Conservation (phyloP, 2,888 invertebrate species). For the Petrolisthes cinctipes region DNA sequence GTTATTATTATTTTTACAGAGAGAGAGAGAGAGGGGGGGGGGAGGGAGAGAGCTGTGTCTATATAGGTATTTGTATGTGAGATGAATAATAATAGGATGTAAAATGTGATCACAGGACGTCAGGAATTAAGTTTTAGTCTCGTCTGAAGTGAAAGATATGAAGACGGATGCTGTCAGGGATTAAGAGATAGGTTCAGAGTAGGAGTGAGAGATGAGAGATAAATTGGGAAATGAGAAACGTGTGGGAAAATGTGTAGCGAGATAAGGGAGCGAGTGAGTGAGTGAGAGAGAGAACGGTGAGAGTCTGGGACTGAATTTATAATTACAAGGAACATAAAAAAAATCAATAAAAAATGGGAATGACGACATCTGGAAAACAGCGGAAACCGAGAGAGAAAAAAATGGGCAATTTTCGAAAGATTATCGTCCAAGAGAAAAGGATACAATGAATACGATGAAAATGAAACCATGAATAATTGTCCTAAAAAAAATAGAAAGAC, state of each 20-base stretch:
- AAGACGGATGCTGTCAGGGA: background rate
- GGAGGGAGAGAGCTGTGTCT: background rate
- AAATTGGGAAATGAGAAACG: background rate
- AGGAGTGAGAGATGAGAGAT: background rate
- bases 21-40: background rate
- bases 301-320: background rate
- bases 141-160: background rate
- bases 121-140: too few species aligned
- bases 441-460: too few species aligned
- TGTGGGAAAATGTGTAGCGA: background rate
- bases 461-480: too few species aligned
- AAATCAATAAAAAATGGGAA: background rate
- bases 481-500: too few species aligned
- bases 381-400: background rate
- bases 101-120: too few species aligned
- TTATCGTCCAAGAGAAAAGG: too few species aligned
- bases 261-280: background rate
- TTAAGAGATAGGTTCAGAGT: background rate
- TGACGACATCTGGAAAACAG: background rate
- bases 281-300: background rate
- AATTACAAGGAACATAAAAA: background rate
- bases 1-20: background rate
- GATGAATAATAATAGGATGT: too few species aligned
- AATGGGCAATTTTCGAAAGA: too few species aligned
- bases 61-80: too few species aligned